Percentiles rank a stretch among this genome's conserved stretches.
Evolutionary conservation across 2,888 invertebrate species (phyloP).

Genomic region (Cataglyphis altisquamis): DNA sequence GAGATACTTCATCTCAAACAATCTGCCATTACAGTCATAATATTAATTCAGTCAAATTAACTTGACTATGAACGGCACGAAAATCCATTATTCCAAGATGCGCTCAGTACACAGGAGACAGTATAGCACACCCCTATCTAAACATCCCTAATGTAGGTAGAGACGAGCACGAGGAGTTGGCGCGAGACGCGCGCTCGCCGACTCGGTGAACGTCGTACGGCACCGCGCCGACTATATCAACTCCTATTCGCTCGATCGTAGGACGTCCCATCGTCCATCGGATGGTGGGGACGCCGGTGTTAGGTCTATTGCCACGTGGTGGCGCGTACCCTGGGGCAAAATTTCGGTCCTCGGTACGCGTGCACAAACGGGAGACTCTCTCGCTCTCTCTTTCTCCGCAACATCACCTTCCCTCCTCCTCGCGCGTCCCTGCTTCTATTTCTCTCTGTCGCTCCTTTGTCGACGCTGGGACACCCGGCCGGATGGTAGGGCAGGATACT

Average conservation of each 20-base stretch:
- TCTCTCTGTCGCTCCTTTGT: conserved; percentile 60
- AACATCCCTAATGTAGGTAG: neutral
- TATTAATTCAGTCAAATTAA: neutral
- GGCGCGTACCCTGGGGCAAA: conserved; percentile 76
- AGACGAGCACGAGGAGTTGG: neutral
- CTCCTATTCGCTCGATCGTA: conserved; percentile 69
- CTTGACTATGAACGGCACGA: neutral
- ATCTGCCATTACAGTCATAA: neutral
- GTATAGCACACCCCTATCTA: neutral
- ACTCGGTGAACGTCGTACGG: conserved; percentile 64
- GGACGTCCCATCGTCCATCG: conserved; percentile 71
- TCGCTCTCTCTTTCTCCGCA: conserved; percentile 32
- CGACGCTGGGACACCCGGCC: conserved; percentile 57
- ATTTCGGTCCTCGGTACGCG: conserved; percentile 74
- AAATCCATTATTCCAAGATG: neutral
- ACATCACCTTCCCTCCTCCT: conserved; percentile 62
- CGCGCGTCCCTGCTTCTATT: conserved; percentile 59
- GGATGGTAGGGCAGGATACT: conserved; percentile 69
- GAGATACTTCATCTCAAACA: neutral
- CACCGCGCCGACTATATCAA: conserved; percentile 67
- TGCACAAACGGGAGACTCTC: conserved; percentile 60
- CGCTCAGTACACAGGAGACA: neutral
- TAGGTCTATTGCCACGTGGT: conserved; percentile 78
- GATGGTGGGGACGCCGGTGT: conserved; percentile 69
- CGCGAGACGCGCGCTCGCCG: neutral